These are phyloP conservation scores for Noctilio leporinus DNA, from an alignment of 2,113 vertebrate species.

Conservation along the genomic window DNA sequence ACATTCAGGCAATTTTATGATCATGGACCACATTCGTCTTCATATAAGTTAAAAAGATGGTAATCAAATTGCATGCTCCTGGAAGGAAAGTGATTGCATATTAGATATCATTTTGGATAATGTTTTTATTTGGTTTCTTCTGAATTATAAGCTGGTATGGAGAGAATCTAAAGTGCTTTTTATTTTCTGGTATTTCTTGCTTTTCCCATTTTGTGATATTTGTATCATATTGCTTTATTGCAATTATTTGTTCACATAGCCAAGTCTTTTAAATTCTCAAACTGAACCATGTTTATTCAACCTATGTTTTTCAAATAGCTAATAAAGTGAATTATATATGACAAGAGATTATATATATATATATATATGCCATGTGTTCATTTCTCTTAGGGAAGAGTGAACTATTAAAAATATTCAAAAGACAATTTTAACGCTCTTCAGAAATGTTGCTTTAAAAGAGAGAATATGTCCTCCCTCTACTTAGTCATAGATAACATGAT, in stretches of 20 bases:
- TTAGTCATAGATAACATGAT: neutral
- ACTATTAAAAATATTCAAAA: neutral
- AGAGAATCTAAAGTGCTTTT: neutral
- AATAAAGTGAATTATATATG: neutral
- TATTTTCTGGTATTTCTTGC: neutral
- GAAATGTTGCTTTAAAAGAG: neutral
- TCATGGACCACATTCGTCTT: slow-evolving; percentile 42
- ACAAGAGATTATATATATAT: neutral
- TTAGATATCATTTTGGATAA: slow-evolving; percentile 52
- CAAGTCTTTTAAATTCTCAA: neutral
- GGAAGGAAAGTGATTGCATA: slow-evolving; percentile 42
- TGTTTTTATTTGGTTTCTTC: slow-evolving; percentile 49
- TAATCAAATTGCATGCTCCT: slow-evolving; percentile 41
- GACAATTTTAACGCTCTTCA: neutral
- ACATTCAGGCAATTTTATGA: slow-evolving; percentile 74
- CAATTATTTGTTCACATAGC: neutral
- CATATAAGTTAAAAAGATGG: slow-evolving; percentile 55
- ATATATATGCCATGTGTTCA: neutral
- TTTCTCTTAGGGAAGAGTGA: neutral
- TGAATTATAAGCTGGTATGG: slow-evolving; percentile 19
- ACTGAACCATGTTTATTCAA: neutral
- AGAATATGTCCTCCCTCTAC: neutral
- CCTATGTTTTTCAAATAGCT: neutral
- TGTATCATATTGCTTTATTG: neutral
- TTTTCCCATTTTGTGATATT: neutral